phyloP scores from a whole-genome alignment of 2,113 vertebrate species.

The Orientallactaga bullata region DNA sequence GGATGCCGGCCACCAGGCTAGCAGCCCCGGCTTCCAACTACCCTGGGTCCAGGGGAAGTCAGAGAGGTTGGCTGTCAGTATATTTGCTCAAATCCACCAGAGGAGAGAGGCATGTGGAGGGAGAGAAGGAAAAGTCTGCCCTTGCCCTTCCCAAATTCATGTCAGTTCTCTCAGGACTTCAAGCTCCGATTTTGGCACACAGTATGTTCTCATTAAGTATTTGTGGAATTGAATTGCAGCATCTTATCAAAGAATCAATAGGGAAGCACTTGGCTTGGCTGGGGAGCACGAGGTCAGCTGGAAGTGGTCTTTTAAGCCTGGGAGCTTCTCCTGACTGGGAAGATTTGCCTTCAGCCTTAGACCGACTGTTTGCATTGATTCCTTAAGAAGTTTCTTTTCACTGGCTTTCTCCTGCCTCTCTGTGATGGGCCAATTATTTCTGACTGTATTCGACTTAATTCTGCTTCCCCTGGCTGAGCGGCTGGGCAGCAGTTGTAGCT shows the following conservation, averaged over 20 bases:
- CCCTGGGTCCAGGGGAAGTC: neutral
- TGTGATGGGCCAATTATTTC: conserved; percentile 60
- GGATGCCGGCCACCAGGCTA: rapidly evolving
- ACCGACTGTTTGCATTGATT: neutral
- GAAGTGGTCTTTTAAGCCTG: neutral
- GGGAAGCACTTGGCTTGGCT: neutral
- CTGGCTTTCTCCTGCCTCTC: conserved; percentile 15
- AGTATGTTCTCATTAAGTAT: neutral
- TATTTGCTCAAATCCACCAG: neutral
- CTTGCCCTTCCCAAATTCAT: too few species aligned
- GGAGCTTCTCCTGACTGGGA: neutral
- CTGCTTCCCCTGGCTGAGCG: neutral
- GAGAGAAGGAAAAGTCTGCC: too few species aligned
- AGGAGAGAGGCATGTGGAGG: neutral
- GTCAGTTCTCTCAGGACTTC: neutral
- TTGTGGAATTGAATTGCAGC: neutral
- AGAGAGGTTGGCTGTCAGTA: too few species aligned
- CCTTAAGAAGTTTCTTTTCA: neutral
- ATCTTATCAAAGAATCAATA: neutral
- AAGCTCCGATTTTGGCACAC: neutral
- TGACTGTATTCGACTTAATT: conserved; percentile 20
- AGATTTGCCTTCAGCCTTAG: conserved; percentile 28
- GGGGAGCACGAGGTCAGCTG: rapidly evolving
- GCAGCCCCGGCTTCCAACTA: rapidly evolving
- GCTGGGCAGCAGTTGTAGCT: neutral